Conservation (phyloP, 1,140 invertebrate species). For the Drosophila watanabei region DNA sequence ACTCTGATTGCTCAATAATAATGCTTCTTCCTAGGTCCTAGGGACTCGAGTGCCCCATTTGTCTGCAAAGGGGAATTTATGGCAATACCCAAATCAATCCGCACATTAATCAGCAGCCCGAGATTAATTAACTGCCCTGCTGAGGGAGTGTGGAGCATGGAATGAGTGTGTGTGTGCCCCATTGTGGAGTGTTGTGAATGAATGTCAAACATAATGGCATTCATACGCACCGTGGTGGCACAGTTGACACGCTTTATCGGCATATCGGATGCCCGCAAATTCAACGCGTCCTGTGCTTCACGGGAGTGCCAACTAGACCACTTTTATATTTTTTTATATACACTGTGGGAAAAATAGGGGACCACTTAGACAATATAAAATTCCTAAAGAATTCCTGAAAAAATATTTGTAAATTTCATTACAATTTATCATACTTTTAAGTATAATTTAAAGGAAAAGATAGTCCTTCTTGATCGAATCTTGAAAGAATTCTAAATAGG, state of each 20-base stretch:
- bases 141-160: not conserved
- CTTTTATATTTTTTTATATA: not conserved
- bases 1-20: slow-evolving; percentile 31
- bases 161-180: slow-evolving; percentile 9
- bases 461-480: not conserved
- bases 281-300: slow-evolving; percentile 17
- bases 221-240: slow-evolving; percentile 75
- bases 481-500: not conserved
- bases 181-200: slow-evolving; percentile 64
- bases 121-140: slow-evolving; percentile 69
- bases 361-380: too few relatives aligned
- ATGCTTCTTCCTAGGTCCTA: slow-evolving; percentile 2
- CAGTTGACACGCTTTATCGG: slow-evolving; percentile 51
- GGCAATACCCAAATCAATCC: slow-evolving; percentile 65
- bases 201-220: slow-evolving; percentile 77
- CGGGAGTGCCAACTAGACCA: not conserved
- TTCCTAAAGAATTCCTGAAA: fast-evolving
- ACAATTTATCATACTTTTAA: not conserved
- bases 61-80: slow-evolving; percentile 39
- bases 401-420: not conserved
- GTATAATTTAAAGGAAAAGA: not conserved
- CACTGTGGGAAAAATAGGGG: not conserved
- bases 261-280: slow-evolving; percentile 21
- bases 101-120: slow-evolving; percentile 69
- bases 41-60: slow-evolving; percentile 35